These are phyloP conservation scores for Adela reaumurella DNA, from an alignment of 2,888 invertebrate genomes.

Conservation along the genomic window DNA sequence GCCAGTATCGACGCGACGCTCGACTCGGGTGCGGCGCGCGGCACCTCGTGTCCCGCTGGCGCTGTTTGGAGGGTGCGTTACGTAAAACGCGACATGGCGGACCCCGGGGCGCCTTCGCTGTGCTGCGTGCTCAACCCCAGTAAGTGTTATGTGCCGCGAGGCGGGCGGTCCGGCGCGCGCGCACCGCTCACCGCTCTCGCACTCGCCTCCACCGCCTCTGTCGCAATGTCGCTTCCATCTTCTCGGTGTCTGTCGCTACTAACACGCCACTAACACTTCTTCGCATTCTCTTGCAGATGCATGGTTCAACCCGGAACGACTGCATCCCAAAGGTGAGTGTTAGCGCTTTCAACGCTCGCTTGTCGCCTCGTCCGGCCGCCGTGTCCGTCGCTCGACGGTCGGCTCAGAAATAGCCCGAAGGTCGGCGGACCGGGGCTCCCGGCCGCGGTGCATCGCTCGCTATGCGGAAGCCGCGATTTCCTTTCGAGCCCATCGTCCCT, in stretches of 20 bases:
- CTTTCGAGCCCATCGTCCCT: constrained; percentile 10
- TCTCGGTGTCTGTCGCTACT: constrained; percentile 46
- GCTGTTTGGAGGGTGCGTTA: constrained; percentile 23
- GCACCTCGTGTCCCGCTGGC: constrained; percentile 24
- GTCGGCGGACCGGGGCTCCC: constrained; percentile 9
- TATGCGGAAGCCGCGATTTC: constrained; percentile 1
- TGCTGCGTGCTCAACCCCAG: constrained; percentile 48
- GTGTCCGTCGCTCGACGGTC: constrained; percentile 4
- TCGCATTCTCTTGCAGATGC: constrained; percentile 77
- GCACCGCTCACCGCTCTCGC: too few species aligned
- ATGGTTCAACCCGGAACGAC: constrained; percentile 90
- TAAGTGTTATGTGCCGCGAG: constrained; percentile 20
- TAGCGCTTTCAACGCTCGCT: constrained; percentile 2
- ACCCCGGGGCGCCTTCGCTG: constrained; percentile 39
- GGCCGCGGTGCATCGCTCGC: constrained; percentile 9
- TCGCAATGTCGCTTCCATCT: constrained; percentile 22
- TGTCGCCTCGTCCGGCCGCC: neutral
- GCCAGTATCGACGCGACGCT: constrained; percentile 50
- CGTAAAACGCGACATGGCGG: constrained; percentile 49
- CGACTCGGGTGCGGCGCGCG: constrained; percentile 54
- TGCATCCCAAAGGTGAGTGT: constrained; percentile 86
- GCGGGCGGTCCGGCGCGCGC: constrained; percentile 15
- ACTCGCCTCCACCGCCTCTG: too few species aligned
- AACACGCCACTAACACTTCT: constrained; percentile 51
- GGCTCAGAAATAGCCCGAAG: constrained; percentile 7